Percentiles rank a stretch among this genome's conserved stretches.
These are phyloP conservation scores for Euura saliciscinereae DNA, from an alignment of 1,140 invertebrate species.

Conservation along the genomic window DNA sequence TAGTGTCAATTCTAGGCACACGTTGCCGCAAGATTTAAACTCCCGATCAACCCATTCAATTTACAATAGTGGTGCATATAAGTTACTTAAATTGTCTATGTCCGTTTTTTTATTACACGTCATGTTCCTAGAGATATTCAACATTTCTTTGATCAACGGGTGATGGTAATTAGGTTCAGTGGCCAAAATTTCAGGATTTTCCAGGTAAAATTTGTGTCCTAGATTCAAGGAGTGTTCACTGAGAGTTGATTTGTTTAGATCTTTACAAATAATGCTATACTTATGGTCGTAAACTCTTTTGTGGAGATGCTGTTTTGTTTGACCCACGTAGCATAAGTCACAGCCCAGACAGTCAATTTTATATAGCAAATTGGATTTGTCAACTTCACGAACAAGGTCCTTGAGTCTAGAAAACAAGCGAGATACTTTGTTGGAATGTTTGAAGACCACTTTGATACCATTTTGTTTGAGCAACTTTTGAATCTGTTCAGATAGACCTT, in stretches of 20 bases:
- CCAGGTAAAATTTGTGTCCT: neutral
- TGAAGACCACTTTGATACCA: neutral
- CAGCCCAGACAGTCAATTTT: neutral
- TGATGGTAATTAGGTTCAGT: neutral
- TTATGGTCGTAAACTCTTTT: neutral
- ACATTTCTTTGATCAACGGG: neutral
- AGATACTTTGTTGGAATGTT: neutral
- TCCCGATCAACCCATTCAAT: neutral
- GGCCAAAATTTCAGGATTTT: neutral
- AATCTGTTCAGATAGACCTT: too few relatives aligned
- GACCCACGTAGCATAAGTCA: neutral
- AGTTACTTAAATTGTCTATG: neutral
- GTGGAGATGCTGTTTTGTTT: neutral
- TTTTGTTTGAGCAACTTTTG: too few relatives aligned
- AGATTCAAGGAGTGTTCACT: neutral
- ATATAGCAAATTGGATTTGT: neutral
- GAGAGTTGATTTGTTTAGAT: neutral
- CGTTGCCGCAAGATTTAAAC: neutral
- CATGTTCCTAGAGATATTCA: neutral
- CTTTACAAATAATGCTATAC: neutral
- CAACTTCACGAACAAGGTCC: neutral
- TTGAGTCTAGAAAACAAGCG: neutral
- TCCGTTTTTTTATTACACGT: neutral
- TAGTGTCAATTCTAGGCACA: neutral
- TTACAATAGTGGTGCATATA: neutral